These are phyloP conservation scores for Drosophila peninsularis DNA, from an alignment of 2,888 invertebrate species.

Conservation along the genomic window DNA sequence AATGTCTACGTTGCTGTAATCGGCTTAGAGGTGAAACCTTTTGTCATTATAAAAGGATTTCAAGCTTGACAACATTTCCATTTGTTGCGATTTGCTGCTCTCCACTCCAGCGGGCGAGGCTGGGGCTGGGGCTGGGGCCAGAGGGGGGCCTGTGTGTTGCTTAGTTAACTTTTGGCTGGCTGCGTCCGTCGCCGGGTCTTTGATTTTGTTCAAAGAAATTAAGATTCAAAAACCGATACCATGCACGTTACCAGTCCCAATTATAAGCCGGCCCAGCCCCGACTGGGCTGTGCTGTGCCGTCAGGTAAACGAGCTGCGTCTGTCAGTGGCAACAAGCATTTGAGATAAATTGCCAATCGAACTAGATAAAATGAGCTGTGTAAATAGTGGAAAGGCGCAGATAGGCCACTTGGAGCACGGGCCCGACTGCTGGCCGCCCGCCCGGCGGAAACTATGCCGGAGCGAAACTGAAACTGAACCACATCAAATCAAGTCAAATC, in stretches of 20 bases:
- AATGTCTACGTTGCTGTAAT: constrained; percentile 63
- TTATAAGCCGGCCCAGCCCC: no score
- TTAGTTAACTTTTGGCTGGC: constrained; percentile 72
- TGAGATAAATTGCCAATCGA: constrained; percentile 79
- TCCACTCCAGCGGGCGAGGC: not conserved
- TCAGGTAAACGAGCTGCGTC: constrained; percentile 28
- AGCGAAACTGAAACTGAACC: constrained; percentile 15
- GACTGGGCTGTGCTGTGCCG: not conserved
- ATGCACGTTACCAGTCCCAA: constrained; percentile 54
- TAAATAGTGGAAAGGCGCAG: constrained; percentile 74
- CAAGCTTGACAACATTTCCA: constrained; percentile 77
- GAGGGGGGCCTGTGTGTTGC: constrained; percentile 18
- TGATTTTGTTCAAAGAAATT: constrained; percentile 71
- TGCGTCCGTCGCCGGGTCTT: constrained; percentile 44
- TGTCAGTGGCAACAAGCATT: constrained; percentile 47
- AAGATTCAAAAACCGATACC: constrained; percentile 78
- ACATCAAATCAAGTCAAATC: constrained; percentile 50
- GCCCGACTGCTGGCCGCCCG: no score
- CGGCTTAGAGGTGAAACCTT: constrained; percentile 80
- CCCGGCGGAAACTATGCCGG: constrained; percentile 26
- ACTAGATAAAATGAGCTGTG: constrained; percentile 77
- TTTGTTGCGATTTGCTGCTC: constrained; percentile 68
- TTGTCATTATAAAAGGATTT: constrained; percentile 81
- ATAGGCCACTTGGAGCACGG: constrained; percentile 54
- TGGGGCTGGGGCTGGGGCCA: not conserved